Percentiles rank a stretch among this genome's conserved stretches.
These are phyloP conservation scores for Myodes glareolus DNA, from an alignment of 2,113 vertebrate species.

Conservation along the genomic window DNA sequence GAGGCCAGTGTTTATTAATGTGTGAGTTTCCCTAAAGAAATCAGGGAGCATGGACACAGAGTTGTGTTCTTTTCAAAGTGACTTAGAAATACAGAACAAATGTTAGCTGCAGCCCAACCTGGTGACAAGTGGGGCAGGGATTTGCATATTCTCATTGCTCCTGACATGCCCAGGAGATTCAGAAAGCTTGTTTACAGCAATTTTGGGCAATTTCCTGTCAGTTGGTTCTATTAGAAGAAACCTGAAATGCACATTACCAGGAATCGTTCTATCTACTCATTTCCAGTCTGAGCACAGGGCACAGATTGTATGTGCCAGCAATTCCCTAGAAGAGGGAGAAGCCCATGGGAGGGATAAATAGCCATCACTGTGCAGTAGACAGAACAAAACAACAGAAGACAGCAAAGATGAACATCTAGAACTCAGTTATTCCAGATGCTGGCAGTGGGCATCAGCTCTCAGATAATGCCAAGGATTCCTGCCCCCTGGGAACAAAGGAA, in stretches of 20 bases:
- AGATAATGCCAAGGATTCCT: neutral
- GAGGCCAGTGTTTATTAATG: neutral
- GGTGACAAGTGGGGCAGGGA: neutral
- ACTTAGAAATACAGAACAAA: neutral
- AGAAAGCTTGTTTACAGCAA: no score
- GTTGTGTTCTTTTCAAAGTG: neutral
- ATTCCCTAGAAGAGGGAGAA: neutral
- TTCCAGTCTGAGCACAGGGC: neutral
- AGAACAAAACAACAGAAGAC: neutral
- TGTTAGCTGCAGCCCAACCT: neutral
- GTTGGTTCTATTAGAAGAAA: neutral
- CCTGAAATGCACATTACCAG: neutral
- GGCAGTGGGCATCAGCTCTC: neutral
- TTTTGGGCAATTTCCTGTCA: no score
- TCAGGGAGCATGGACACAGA: neutral
- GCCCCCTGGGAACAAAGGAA: rapidly evolving
- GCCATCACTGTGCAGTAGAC: rapidly evolving
- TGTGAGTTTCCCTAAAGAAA: neutral
- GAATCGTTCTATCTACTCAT: neutral
- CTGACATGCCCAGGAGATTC: no score
- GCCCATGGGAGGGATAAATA: neutral
- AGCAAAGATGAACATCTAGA: neutral
- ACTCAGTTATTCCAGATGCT: neutral
- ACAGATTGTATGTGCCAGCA: rapidly evolving
- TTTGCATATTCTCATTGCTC: no score